Evolutionary conservation across 2,113 vertebrate genomes (phyloP).

Genomic region (Rhynchomys soricoides): DNA sequence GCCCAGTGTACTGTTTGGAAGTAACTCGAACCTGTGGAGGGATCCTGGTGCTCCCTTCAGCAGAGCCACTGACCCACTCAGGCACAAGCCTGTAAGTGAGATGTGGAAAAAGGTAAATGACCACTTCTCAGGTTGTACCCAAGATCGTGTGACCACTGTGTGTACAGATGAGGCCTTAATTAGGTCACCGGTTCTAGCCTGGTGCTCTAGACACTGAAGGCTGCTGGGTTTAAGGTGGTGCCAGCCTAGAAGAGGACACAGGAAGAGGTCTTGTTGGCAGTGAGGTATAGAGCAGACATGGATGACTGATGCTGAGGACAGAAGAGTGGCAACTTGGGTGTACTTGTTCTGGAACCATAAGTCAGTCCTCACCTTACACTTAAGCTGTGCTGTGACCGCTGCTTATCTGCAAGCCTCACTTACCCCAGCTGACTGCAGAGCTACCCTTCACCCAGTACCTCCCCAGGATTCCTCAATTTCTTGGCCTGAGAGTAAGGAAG

Average conservation of each 20-base stretch:
- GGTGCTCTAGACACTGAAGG: neutral
- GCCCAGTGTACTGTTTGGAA: neutral
- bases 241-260: neutral
- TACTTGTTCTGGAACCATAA: neutral
- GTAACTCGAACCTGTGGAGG: neutral
- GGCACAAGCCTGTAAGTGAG: conserved; percentile 63
- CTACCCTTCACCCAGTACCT: neutral
- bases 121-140: conserved; percentile 76
- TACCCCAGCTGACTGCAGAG: neutral
- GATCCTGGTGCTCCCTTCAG: neutral
- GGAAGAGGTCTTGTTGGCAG: neutral
- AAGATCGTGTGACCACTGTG: conserved; percentile 58
- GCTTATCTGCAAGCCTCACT: neutral
- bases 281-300: too few relatives aligned
- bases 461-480: neutral
- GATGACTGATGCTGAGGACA: too few relatives aligned
- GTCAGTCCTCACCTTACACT: neutral
- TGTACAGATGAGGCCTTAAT: conserved; percentile 10
- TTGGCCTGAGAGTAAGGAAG: neutral
- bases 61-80: neutral
- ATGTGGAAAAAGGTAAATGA: conserved; percentile 58
- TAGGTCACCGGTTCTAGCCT: conserved; percentile 56
- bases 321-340: neutral
- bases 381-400: neutral
- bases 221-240: neutral